Evolutionary conservation across 2,113 vertebrate species (phyloP).

Genomic region (Channa maculata): DNA sequence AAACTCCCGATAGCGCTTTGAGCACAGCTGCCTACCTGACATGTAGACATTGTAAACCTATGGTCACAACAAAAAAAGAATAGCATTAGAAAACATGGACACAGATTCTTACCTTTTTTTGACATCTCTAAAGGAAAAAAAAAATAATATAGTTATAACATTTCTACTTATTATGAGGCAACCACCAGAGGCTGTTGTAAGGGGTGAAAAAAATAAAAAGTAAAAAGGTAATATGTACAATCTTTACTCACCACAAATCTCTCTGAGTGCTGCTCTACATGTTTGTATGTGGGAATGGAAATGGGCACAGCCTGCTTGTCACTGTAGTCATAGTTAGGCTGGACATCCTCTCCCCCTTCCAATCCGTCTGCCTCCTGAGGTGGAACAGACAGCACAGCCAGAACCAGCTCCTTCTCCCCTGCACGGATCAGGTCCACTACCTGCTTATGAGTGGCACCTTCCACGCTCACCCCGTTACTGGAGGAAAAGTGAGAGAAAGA

Average conservation of each 20-base stretch:
- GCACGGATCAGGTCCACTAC: slow-evolving; percentile 98
- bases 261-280: slow-evolving; percentile 96
- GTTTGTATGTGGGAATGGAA: slow-evolving; percentile 97
- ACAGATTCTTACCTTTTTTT: background rate
- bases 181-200: background rate
- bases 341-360: slow-evolving; percentile 92
- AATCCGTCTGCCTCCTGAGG: slow-evolving; percentile 92
- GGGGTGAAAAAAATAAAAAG: no score
- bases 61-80: slow-evolving; percentile 3
- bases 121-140: background rate
- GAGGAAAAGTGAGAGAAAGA: background rate
- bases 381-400: slow-evolving; percentile 94
- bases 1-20: slow-evolving; percentile 96
- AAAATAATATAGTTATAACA: background rate
- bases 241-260: slow-evolving; percentile 93
- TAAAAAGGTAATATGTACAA: background rate
- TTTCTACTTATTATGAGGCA: background rate
- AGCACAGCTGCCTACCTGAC: slow-evolving; percentile 95
- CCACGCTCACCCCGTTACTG: slow-evolving; percentile 95
- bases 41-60: slow-evolving; percentile 98
- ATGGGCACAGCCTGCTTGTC: slow-evolving; percentile 98
- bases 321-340: slow-evolving; percentile 94
- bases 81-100: background rate
- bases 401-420: slow-evolving; percentile 92
- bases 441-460: slow-evolving; percentile 97